Conservation (phyloP, 23 tunicate species). For the Halocynthia aurantium region DNA sequence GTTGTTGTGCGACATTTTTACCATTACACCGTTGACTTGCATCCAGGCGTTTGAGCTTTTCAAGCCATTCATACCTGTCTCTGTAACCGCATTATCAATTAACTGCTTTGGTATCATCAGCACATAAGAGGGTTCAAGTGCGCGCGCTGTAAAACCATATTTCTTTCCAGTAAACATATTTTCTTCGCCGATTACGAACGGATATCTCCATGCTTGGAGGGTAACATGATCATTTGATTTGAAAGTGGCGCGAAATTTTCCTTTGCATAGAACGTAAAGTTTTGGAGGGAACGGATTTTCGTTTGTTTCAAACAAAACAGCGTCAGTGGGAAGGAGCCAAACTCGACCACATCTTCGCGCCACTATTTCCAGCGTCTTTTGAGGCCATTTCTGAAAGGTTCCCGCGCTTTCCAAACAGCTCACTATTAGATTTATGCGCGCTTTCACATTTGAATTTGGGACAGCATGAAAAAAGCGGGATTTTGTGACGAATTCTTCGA, state of each 20-base stretch:
- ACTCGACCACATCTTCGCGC: too few relatives aligned
- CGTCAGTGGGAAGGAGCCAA: not conserved
- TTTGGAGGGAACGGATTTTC: not conserved
- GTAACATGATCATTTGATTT: not conserved
- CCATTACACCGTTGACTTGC: too few relatives aligned
- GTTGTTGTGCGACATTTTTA: too few relatives aligned
- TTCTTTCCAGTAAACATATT: not conserved
- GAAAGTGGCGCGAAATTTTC: not conserved
- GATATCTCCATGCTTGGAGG: constrained; percentile 11
- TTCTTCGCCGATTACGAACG: constrained; percentile 32
- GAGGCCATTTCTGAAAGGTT: too few relatives aligned
- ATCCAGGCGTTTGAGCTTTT: too few relatives aligned
- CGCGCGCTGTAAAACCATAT: constrained; percentile 1
- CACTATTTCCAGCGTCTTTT: too few relatives aligned
- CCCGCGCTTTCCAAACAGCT: too few relatives aligned
- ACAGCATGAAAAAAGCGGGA: too few relatives aligned
- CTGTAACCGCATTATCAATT: not conserved
- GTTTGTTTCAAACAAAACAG: not conserved
- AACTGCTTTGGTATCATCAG: not conserved
- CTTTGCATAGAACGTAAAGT: not conserved
- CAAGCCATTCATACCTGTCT: too few relatives aligned
- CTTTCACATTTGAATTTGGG: too few relatives aligned
- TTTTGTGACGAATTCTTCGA: too few relatives aligned
- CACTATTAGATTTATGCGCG: too few relatives aligned
- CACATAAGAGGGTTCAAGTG: constrained; percentile 28